Percentiles rank a stretch among this genome's conserved stretches.
Evolutionary conservation across 1,140 invertebrate genomes (phyloP).

Genomic region (Monochamus saltuarius): DNA sequence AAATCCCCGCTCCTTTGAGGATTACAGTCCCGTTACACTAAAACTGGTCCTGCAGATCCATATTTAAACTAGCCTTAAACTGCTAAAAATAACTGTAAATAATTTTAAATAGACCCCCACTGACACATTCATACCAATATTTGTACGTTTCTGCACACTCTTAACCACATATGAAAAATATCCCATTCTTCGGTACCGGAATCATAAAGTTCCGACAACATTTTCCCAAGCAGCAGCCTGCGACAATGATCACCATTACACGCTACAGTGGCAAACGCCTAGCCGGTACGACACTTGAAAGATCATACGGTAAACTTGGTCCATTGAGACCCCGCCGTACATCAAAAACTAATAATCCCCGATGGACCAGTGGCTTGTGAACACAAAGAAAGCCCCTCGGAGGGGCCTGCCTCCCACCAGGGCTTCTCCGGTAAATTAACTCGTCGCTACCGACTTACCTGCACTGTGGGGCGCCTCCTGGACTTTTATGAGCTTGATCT

Average conservation of each 20-base stretch:
- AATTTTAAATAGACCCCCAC: too few relatives aligned
- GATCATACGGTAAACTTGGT: conserved; percentile 17
- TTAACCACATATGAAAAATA: too few relatives aligned
- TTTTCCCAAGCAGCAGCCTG: conserved; percentile 13
- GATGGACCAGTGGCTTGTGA: conserved; percentile 20
- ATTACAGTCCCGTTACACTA: too few relatives aligned
- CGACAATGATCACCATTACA: conserved; percentile 2
- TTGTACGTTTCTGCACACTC: too few relatives aligned
- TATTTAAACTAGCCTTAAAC: too few relatives aligned
- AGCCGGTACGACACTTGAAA: conserved; percentile 8
- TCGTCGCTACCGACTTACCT: conserved; percentile 14
- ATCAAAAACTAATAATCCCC: conserved; percentile 20
- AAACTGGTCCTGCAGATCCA: too few relatives aligned
- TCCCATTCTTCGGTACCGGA: too few relatives aligned
- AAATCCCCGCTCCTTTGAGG: too few relatives aligned
- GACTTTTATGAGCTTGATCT: conserved; percentile 15
- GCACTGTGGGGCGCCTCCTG: conserved; percentile 4
- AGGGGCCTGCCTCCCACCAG: conserved; percentile 4
- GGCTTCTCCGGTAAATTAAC: conserved; percentile 13
- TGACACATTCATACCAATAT: too few relatives aligned
- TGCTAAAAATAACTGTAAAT: too few relatives aligned
- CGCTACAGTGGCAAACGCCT: conserved; percentile 2
- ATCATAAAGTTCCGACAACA: conserved; percentile 4
- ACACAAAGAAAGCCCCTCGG: conserved; percentile 13
- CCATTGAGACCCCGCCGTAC: conserved; percentile 8